phyloP scores from a whole-genome alignment of 2,113 vertebrate genomes.

The Panthera uncia region DNA sequence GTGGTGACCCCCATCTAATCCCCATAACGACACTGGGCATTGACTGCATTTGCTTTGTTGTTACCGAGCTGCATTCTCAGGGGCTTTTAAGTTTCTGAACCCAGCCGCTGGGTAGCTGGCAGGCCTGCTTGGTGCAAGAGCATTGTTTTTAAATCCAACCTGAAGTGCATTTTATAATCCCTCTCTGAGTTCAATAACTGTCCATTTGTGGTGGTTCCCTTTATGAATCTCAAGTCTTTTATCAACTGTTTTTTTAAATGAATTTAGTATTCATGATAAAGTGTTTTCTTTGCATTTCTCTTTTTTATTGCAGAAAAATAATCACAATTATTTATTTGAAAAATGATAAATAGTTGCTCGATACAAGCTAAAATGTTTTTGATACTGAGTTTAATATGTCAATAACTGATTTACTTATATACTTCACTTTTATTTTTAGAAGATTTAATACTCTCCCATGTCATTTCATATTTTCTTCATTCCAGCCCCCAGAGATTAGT shows the following conservation, averaged over 20 bases:
- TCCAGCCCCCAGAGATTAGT: not conserved
- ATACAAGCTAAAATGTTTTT: not conserved
- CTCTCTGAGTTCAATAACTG: not conserved
- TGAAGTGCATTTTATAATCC: slow-evolving; percentile 38
- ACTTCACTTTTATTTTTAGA: not conserved
- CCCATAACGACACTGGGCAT: slow-evolving; percentile 76
- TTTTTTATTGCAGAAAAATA: not conserved
- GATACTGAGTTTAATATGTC: not conserved
- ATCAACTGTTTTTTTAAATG: not conserved
- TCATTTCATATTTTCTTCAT: not conserved
- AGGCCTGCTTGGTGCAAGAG: not conserved
- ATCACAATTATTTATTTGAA: slow-evolving; percentile 3
- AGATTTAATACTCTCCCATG: not conserved
- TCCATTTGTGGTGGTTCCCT: not conserved
- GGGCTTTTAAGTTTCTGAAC: slow-evolving; percentile 8
- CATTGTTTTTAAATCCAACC: slow-evolving; percentile 26
- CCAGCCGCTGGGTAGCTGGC: not conserved
- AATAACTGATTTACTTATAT: not conserved
- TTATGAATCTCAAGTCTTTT: not conserved
- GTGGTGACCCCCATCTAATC: slow-evolving; percentile 85
- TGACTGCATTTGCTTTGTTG: slow-evolving; percentile 82
- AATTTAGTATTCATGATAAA: not conserved
- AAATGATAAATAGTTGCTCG: not conserved
- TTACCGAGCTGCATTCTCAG: slow-evolving; percentile 65
- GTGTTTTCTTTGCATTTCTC: not conserved